These are phyloP conservation scores for Ferrisia virgata DNA, from an alignment of 2,888 invertebrate genomes.

Conservation along the genomic window DNA sequence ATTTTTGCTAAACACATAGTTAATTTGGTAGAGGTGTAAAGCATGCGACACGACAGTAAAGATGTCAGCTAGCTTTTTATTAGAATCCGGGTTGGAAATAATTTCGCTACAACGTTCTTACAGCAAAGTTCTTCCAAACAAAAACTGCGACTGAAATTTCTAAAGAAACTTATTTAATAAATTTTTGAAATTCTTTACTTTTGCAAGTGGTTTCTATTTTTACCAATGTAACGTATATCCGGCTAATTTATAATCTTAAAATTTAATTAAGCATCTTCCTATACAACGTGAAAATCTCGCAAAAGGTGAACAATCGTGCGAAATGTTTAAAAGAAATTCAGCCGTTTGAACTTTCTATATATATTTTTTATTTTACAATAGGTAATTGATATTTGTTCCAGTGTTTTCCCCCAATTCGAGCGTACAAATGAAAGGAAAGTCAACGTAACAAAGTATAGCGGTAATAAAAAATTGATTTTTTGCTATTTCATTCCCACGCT, in stretches of 20 bases:
- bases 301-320: neutral
- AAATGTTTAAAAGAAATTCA: neutral
- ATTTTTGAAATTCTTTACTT: neutral
- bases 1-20: neutral
- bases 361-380: neutral
- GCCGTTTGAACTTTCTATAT: neutral
- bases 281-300: neutral
- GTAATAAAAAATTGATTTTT: constrained; percentile 9
- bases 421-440: neutral
- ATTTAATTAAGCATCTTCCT: neutral
- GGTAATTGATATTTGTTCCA: neutral
- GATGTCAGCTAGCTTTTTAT: neutral
- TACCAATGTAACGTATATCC: neutral
- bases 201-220: neutral
- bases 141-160: neutral
- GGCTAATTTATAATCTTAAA: neutral
- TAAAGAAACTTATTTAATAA: neutral
- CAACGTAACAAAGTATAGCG: neutral
- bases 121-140: neutral
- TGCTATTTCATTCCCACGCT: constrained; percentile 1
- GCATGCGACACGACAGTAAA: neutral
- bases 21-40: neutral
- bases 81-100: neutral
- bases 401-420: neutral
- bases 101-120: neutral